phyloP scores from a whole-genome alignment of 30 jellyfish, hydroid and myxozoan genomes.

The Aurelia sp. region DNA sequence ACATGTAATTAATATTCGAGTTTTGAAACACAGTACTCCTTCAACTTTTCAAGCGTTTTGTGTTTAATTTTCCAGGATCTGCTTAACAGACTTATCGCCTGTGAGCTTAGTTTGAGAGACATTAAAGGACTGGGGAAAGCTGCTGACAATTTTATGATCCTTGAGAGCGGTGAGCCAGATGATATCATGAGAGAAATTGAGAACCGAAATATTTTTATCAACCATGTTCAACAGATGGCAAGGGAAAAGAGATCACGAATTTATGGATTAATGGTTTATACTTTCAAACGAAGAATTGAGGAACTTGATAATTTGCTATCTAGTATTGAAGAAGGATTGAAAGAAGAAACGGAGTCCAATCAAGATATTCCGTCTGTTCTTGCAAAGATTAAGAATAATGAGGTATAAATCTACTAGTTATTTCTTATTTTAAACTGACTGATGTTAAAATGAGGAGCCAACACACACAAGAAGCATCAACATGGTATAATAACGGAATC shows the following conservation, averaged over 20 bases:
- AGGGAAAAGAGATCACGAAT: slow-evolving; percentile 53
- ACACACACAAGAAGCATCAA: too few species aligned
- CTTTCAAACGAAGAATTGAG: slow-evolving; percentile 48
- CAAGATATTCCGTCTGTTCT: slow-evolving; percentile 16
- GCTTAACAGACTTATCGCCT: slow-evolving; percentile 50
- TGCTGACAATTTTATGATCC: slow-evolving; percentile 45
- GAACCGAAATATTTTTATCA: slow-evolving; percentile 27
- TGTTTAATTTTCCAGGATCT: slow-evolving; percentile 24
- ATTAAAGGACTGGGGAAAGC: slow-evolving; percentile 52
- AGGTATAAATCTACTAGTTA: slow-evolving; percentile 19
- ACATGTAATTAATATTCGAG: too few species aligned
- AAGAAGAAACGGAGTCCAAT: slow-evolving; percentile 2
- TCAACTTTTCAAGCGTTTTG: too few species aligned
- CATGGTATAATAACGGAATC: too few species aligned
- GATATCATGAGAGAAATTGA: slow-evolving; percentile 38
- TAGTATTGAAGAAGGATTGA: slow-evolving; percentile 36
- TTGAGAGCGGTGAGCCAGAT: slow-evolving; percentile 65
- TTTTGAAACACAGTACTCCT: too few species aligned
- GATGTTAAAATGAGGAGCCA: too few species aligned
- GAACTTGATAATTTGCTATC: slow-evolving; percentile 48
- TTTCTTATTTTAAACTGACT: too few species aligned
- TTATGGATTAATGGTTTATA: slow-evolving; percentile 60
- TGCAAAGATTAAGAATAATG: slow-evolving; percentile 17
- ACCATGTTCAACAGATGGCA: slow-evolving; percentile 55
- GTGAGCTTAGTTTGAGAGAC: slow-evolving; percentile 55